These are phyloP conservation scores for Anthoscopus minutus DNA, from an alignment of 2,113 vertebrate genomes.

Conservation along the genomic window DNA sequence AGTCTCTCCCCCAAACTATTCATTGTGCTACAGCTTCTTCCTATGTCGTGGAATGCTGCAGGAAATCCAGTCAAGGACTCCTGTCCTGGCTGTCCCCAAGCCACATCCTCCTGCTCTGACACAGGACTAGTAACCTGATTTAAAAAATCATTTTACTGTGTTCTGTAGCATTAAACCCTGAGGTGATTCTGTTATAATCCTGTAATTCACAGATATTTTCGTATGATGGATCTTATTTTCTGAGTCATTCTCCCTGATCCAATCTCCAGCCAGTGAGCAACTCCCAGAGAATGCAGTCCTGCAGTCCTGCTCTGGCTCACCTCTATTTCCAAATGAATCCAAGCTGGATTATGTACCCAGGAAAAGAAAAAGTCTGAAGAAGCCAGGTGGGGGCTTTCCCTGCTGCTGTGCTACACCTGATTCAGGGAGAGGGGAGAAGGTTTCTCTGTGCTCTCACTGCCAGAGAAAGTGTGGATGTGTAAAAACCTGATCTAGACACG, in stretches of 20 bases:
- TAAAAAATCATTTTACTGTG: neutral
- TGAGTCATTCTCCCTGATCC: neutral
- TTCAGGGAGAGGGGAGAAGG: neutral
- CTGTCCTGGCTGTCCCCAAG: neutral
- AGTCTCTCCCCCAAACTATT: neutral
- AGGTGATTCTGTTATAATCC: neutral
- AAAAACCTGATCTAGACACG: neutral
- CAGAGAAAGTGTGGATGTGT: neutral
- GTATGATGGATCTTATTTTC: fast-evolving
- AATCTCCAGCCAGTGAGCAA: neutral
- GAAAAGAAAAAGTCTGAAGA: neutral
- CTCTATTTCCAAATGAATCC: neutral
- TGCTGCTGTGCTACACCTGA: neutral
- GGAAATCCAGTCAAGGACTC: neutral
- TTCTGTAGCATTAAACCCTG: neutral
- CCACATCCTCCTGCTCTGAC: neutral
- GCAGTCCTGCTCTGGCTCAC: neutral
- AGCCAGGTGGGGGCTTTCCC: neutral
- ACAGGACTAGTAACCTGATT: neutral
- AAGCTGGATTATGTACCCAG: neutral
- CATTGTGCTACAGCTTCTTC: neutral
- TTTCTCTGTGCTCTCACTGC: neutral
- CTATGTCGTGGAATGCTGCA: fast-evolving
- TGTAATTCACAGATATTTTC: neutral
- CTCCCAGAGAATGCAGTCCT: neutral